Conservation (phyloP, 2,888 invertebrate species). For the Quadroppia sp. region DNA sequence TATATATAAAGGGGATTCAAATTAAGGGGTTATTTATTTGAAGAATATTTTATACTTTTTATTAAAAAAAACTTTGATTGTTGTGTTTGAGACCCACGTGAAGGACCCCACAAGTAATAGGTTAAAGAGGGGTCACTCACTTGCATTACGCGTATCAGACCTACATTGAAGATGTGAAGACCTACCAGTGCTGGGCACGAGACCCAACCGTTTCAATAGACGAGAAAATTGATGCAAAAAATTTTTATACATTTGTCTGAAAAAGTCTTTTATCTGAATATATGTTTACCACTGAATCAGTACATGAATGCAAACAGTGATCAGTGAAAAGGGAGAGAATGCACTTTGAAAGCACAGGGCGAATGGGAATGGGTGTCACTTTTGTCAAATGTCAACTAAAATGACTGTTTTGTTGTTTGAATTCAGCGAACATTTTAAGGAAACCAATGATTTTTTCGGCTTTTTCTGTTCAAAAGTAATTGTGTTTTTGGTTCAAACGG, state of each 20-base stretch:
- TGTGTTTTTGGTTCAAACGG: background rate
- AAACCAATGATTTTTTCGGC: background rate
- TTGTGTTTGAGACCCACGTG: background rate
- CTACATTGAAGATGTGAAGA: constrained; percentile 10
- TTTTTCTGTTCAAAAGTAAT: constrained; percentile 13
- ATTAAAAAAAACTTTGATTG: background rate
- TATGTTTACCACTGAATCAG: constrained; percentile 5
- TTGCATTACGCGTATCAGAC: background rate
- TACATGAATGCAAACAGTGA: background rate
- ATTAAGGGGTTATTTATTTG: no score
- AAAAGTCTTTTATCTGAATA: background rate
- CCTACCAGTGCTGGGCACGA: constrained; percentile 1
- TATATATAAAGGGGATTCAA: no score
- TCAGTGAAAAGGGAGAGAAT: background rate
- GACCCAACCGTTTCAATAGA: background rate
- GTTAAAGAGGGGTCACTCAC: constrained; percentile 7
- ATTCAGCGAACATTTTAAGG: background rate
- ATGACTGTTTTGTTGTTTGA: constrained; percentile 18
- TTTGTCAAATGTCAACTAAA: constrained; percentile 21
- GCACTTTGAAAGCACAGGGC: background rate
- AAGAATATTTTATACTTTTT: background rate
- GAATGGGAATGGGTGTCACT: constrained; percentile 21
- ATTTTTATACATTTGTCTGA: background rate
- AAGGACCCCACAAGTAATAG: constrained; percentile 20
- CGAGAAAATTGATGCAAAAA: background rate